phyloP scores from a whole-genome alignment of 2,113 vertebrate genomes.

The Lanius ludovicianus region DNA sequence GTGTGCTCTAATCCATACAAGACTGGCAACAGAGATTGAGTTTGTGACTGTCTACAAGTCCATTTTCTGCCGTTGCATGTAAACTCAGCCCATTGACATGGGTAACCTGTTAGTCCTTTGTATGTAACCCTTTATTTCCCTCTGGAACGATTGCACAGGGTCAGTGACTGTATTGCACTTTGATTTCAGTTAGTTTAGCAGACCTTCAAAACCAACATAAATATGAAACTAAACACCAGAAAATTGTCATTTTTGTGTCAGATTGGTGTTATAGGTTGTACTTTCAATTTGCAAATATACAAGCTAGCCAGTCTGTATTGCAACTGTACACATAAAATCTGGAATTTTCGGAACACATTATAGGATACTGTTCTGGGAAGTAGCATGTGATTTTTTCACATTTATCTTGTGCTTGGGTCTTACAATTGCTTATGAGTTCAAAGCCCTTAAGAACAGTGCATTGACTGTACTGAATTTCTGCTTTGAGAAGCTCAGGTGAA shows the following conservation, averaged over 20 bases:
- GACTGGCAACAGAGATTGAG: neutral
- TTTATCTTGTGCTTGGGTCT: neutral
- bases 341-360: neutral
- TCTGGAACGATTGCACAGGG: neutral
- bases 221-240: neutral
- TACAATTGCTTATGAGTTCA: neutral
- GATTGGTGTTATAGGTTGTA: neutral
- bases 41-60: neutral
- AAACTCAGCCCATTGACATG: neutral
- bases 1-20: neutral
- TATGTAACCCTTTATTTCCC: neutral
- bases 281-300: neutral
- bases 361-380: neutral
- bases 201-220: neutral
- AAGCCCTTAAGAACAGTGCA: neutral
- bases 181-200: neutral
- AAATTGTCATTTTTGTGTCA: neutral
- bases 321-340: neutral
- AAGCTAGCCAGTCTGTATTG: neutral
- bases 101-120: neutral
- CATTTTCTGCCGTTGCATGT: neutral
- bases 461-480: conserved; percentile 6
- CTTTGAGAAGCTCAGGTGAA: neutral
- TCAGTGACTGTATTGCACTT: neutral
- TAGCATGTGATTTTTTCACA: neutral